These are phyloP conservation scores for Corythoichthys intestinalis DNA, from an alignment of 2,113 vertebrate species.

Conservation along the genomic window DNA sequence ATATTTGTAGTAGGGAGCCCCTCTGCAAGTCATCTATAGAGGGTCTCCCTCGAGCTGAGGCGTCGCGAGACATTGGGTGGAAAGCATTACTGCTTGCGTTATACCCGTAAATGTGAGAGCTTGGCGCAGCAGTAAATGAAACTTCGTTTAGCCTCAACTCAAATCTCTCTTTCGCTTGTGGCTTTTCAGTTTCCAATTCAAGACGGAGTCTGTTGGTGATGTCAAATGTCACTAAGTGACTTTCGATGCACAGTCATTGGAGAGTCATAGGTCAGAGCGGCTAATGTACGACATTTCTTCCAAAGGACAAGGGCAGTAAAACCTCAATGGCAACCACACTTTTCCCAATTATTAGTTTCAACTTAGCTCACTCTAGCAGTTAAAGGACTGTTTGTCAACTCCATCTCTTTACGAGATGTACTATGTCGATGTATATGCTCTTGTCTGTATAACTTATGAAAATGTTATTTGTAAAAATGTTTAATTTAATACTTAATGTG, in stretches of 20 bases:
- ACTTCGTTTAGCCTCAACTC: conserved; percentile 35
- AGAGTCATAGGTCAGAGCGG: not conserved
- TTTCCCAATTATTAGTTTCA: not conserved
- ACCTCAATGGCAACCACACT: not conserved
- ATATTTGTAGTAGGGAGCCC: conserved; percentile 32
- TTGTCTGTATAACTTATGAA: too few species aligned
- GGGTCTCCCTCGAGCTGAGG: conserved; percentile 67
- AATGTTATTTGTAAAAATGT: too few species aligned
- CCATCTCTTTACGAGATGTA: too few species aligned
- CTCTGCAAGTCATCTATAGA: conserved; percentile 66
- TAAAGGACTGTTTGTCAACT: too few species aligned
- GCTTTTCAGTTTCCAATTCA: conserved; percentile 21
- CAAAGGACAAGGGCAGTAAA: not conserved
- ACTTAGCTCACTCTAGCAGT: too few species aligned
- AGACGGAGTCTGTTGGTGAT: not conserved
- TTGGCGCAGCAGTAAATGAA: conserved; percentile 41
- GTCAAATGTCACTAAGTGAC: not conserved
- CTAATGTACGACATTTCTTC: not conserved
- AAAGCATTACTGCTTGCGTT: conserved; percentile 43
- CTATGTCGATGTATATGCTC: too few species aligned
- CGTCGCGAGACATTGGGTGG: conserved; percentile 35
- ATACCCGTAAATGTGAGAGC: conserved; percentile 55
- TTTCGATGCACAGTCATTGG: not conserved
- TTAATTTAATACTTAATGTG: too few species aligned
- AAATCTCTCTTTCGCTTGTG: conserved; percentile 51